Percentiles rank a stretch among this genome's conserved stretches.
phyloP scores from a whole-genome alignment of 1,140 invertebrate species.

The Zophobas morio region DNA sequence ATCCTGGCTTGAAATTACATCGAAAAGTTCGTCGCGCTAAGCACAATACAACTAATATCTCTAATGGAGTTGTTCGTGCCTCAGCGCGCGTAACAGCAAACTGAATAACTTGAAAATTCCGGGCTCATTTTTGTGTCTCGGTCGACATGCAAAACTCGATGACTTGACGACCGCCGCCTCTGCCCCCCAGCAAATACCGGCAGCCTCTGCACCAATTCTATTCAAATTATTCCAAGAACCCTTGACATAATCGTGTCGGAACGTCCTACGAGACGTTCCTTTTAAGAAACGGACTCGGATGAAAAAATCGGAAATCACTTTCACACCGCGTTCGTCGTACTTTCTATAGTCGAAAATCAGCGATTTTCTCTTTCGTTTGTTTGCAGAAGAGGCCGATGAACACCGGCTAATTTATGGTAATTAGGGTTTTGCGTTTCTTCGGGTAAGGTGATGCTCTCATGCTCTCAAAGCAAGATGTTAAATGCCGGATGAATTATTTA shows the following conservation, averaged over 20 bases:
- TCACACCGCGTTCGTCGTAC: background rate
- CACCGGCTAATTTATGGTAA: conserved; percentile 10
- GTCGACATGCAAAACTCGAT: no score
- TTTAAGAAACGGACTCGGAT: background rate
- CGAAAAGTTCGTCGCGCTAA: no score
- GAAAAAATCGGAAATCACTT: conserved; percentile 7
- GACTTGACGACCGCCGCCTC: no score
- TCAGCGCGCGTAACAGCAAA: no score
- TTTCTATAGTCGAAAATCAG: conserved; percentile 29
- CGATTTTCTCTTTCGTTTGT: conserved; percentile 22
- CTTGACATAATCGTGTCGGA: background rate
- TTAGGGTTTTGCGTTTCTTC: background rate
- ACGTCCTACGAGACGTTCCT: background rate
- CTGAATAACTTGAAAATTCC: no score
- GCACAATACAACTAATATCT: no score
- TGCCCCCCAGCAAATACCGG: background rate
- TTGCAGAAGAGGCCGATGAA: background rate
- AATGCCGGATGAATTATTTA: conserved; percentile 27
- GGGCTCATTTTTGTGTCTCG: no score
- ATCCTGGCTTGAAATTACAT: no score
- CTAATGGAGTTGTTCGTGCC: no score
- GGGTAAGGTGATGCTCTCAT: background rate
- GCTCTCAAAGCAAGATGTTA: conserved; percentile 2
- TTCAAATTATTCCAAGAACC: conserved; percentile 27
- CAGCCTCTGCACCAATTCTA: conserved; percentile 22